Conservation (phyloP, 2,888 invertebrate species). For the Plebejus anna region DNA sequence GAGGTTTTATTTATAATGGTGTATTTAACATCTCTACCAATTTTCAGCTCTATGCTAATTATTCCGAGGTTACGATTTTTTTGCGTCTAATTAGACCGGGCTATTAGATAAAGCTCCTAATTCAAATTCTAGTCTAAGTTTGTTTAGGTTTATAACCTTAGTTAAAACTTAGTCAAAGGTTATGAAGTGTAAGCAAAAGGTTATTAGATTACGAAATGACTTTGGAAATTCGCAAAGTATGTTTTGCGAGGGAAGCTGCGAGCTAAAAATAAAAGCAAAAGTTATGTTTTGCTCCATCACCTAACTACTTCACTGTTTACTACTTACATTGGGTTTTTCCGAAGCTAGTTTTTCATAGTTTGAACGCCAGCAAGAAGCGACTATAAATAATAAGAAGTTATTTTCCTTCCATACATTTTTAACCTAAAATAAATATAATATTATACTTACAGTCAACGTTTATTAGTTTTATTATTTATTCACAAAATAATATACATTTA, state of each 20-base stretch:
- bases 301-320: constrained; percentile 1
- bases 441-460: background rate
- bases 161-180: background rate
- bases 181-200: background rate
- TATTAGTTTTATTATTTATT: too few species aligned
- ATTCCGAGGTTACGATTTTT: too few species aligned
- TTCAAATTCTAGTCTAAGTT: background rate
- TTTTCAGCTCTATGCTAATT: too few species aligned
- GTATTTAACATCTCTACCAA: too few species aligned
- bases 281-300: background rate
- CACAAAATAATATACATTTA: too few species aligned
- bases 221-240: background rate
- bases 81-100: too few species aligned
- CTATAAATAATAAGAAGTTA: background rate
- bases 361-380: background rate
- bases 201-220: background rate
- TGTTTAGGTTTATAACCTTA: background rate
- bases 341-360: background rate
- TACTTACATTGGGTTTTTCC: background rate
- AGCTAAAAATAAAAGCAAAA: constrained; percentile 1
- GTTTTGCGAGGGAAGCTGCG: background rate
- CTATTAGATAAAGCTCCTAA: background rate
- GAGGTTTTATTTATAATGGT: too few species aligned
- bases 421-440: background rate
- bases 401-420: background rate